Conservation (phyloP, 2,797 vertebrate genomes). For the Labroides dimidiatus region DNA sequence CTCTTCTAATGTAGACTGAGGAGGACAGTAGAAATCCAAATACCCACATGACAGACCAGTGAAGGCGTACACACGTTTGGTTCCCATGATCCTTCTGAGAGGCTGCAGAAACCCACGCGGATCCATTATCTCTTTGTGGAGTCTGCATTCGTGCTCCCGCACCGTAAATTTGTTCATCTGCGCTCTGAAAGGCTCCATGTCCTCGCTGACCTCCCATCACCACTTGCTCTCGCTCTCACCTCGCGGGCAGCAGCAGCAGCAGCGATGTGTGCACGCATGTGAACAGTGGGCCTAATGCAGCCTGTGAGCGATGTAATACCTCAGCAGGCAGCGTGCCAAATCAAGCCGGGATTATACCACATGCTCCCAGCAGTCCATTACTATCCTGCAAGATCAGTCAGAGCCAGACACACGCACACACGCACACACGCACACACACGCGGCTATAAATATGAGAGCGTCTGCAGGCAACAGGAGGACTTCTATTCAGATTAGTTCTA, state of each 20-base stretch:
- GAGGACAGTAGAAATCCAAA: neutral
- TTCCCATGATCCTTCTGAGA: neutral
- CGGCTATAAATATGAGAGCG: slow-evolving; percentile 2
- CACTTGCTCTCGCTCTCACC: slow-evolving; percentile 10
- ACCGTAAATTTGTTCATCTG: neutral
- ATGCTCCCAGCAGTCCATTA: slow-evolving; percentile 45
- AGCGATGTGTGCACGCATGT: slow-evolving; percentile 45
- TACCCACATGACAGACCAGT: neutral
- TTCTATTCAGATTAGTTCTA: neutral
- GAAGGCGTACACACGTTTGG: neutral
- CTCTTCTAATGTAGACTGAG: neutral
- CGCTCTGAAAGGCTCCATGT: neutral
- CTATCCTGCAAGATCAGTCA: slow-evolving; percentile 36
- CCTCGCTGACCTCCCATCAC: slow-evolving; percentile 36
- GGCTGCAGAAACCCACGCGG: neutral
- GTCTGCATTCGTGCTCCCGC: neutral
- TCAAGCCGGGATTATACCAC: slow-evolving; percentile 66
- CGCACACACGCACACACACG: too few species aligned
- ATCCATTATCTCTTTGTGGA: neutral
- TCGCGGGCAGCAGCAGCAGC: slow-evolving; percentile 26
- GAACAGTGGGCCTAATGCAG: slow-evolving; percentile 43
- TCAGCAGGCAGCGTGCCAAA: slow-evolving; percentile 55
- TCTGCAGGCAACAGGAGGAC: neutral
- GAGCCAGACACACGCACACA: neutral
- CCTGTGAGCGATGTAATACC: slow-evolving; percentile 59